Percentiles rank a stretch among this genome's conserved stretches.
phyloP scores from a whole-genome alignment of 2,797 vertebrate species.

The Gymnothorax reevesii region DNA sequence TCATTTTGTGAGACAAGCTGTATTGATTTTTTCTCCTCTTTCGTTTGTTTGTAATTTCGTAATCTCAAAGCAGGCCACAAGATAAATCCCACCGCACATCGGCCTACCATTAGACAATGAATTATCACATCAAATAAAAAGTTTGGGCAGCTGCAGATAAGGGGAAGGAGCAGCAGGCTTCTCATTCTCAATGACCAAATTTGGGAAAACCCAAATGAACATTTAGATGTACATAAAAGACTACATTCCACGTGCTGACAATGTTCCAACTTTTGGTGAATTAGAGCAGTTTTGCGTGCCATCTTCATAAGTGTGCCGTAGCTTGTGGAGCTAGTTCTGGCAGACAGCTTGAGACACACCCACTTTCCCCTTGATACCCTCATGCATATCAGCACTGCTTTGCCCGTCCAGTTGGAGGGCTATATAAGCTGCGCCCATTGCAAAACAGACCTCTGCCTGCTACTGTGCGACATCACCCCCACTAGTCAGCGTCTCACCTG shows the following conservation, averaged over 20 bases:
- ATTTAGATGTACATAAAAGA: neutral
- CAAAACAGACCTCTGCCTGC: too few relatives aligned
- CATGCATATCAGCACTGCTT: too few relatives aligned
- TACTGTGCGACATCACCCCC: too few relatives aligned
- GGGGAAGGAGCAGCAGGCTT: constrained; percentile 7
- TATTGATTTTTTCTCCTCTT: constrained; percentile 69
- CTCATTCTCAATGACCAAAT: constrained; percentile 31
- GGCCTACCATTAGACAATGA: constrained; percentile 55
- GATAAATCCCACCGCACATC: constrained; percentile 65
- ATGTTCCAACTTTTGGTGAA: neutral
- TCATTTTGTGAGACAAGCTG: constrained; percentile 74
- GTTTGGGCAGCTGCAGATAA: constrained; percentile 59
- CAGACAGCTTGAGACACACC: too few relatives aligned
- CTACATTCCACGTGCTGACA: neutral
- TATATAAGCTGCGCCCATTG: too few relatives aligned
- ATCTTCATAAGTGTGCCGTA: too few relatives aligned
- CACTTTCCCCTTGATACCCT: too few relatives aligned
- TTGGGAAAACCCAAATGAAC: constrained; percentile 27
- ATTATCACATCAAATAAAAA: constrained; percentile 62
- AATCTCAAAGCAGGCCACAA: constrained; percentile 68
- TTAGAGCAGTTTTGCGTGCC: neutral
- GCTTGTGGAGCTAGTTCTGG: too few relatives aligned
- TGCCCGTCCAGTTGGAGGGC: too few relatives aligned
- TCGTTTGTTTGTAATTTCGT: constrained; percentile 81
- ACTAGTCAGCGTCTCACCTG: too few relatives aligned